A percentile compares a stretch with the other conserved stretches of the same genome.
These are phyloP conservation scores for Percina caprodes DNA, from an alignment of 2,113 vertebrate genomes.

Conservation along the genomic window DNA sequence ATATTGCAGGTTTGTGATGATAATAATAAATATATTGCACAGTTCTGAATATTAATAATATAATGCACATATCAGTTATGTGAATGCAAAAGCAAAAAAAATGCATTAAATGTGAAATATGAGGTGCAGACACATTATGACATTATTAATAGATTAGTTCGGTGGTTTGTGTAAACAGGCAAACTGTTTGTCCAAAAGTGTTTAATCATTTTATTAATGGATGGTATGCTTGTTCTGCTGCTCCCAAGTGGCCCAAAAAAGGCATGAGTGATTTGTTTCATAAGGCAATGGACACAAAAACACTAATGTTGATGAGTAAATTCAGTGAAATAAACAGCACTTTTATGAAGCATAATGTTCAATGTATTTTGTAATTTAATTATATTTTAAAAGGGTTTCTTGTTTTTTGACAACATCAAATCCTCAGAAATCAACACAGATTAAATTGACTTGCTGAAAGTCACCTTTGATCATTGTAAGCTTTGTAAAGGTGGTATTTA, in stretches of 20 bases:
- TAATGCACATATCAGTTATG: too few species aligned
- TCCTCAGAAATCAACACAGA: constrained; percentile 3
- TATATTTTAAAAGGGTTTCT: background rate
- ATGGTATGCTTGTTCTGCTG: background rate
- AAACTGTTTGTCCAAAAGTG: background rate
- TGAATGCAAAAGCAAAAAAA: too few species aligned
- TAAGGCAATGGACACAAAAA: background rate
- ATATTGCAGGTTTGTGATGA: too few species aligned
- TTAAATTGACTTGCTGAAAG: background rate
- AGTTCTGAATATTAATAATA: too few species aligned
- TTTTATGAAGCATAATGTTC: background rate
- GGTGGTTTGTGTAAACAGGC: too few species aligned
- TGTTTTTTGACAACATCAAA: background rate
- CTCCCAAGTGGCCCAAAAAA: background rate
- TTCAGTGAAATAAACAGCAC: background rate
- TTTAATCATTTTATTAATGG: background rate
- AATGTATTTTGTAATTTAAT: background rate
- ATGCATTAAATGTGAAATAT: too few species aligned
- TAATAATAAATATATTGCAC: too few species aligned
- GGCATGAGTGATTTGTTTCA: background rate
- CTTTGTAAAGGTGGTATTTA: constrained; percentile 13
- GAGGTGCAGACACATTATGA: too few species aligned
- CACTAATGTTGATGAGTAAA: background rate
- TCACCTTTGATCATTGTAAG: constrained; percentile 5
- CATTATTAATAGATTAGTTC: too few species aligned